These are phyloP conservation scores for Ephialtes manifestator DNA, from an alignment of 2,888 invertebrate species.

Conservation along the genomic window DNA sequence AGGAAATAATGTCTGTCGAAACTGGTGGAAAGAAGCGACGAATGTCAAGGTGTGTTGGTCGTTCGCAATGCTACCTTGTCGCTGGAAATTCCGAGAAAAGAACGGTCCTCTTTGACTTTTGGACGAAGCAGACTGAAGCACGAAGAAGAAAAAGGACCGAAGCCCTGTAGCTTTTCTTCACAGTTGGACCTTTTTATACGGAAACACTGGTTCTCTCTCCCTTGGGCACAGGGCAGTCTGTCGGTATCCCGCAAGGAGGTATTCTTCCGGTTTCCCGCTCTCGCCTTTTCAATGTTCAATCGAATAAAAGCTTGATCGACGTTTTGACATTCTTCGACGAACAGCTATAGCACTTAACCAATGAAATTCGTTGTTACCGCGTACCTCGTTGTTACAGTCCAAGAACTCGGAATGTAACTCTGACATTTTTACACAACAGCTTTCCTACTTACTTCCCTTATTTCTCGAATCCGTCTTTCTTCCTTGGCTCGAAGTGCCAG, in stretches of 20 bases:
- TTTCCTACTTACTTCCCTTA: constrained; percentile 27
- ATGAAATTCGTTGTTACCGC: constrained; percentile 55
- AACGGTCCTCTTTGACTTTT: background rate
- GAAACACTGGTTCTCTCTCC: background rate
- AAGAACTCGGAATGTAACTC: constrained; percentile 19
- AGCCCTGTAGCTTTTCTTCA: background rate
- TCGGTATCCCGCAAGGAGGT: background rate
- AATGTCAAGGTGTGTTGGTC: background rate
- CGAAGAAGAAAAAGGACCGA: background rate
- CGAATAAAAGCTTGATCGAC: constrained; percentile 76
- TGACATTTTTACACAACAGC: constrained; percentile 13
- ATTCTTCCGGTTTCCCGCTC: background rate
- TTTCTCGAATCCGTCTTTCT: constrained; percentile 21
- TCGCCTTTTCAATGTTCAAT: constrained; percentile 68
- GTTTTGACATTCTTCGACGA: constrained; percentile 74
- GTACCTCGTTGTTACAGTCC: constrained; percentile 9
- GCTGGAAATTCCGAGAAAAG: background rate
- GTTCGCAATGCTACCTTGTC: background rate
- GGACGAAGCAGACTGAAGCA: background rate
- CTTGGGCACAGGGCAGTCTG: background rate
- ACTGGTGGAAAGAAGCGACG: background rate
- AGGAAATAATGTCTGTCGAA: background rate
- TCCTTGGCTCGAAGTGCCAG: background rate
- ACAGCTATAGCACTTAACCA: constrained; percentile 54
- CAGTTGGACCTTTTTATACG: constrained; percentile 19